These are phyloP conservation scores for Holothuria scabra DNA, from an alignment of 53 echinoderm and acorn worm genomes.

Conservation along the genomic window DNA sequence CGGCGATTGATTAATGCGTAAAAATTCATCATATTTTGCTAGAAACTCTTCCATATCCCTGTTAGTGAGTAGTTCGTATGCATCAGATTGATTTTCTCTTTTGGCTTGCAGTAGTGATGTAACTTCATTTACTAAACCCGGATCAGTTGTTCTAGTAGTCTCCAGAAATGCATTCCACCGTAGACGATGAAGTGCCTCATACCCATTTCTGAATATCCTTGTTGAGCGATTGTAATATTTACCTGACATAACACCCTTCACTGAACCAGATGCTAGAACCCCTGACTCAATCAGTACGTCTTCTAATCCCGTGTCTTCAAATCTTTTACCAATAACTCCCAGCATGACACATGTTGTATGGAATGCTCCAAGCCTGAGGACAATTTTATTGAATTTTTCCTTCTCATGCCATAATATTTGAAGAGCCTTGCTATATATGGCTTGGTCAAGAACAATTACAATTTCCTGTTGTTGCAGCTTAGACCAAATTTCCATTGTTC, in stretches of 20 bases:
- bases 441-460: slow-evolving; percentile 69
- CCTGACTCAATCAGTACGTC: slow-evolving; percentile 60
- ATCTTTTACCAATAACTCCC: slow-evolving; percentile 62
- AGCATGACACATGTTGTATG: slow-evolving; percentile 52
- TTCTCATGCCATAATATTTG: background rate
- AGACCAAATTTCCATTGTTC: slow-evolving; percentile 22
- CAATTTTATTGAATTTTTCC: background rate
- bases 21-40: too few species aligned
- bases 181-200: too few species aligned
- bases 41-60: too few species aligned
- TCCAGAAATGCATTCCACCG: slow-evolving; percentile 64
- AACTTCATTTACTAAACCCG: background rate
- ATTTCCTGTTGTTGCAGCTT: slow-evolving; percentile 31
- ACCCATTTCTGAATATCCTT: too few species aligned
- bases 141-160: slow-evolving; percentile 24
- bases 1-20: too few species aligned
- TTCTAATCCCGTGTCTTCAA: slow-evolving; percentile 66
- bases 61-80: background rate
- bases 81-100: background rate
- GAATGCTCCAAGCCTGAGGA: slow-evolving; percentile 14
- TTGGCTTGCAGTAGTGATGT: background rate
- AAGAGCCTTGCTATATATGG: slow-evolving; percentile 67
- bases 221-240: slow-evolving; percentile 54
- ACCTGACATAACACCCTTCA: slow-evolving; percentile 54
- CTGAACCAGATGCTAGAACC: slow-evolving; percentile 61